Conservation (phyloP, 2,888 invertebrate species). For the Petrolisthes manimaculis region DNA sequence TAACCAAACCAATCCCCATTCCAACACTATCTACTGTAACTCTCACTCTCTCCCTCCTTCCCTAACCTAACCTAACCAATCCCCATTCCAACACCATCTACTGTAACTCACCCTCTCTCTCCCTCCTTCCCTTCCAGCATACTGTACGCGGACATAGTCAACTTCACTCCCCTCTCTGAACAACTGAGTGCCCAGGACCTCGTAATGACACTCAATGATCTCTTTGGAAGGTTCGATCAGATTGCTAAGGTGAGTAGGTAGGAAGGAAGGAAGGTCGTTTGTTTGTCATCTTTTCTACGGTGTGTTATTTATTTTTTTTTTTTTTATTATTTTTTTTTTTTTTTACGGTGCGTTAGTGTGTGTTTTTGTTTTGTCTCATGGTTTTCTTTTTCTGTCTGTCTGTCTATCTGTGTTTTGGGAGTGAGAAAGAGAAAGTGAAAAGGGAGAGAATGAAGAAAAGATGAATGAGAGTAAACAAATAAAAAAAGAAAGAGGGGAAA, state of each 20-base stretch:
- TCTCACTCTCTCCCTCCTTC: not conserved
- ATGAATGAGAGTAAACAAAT: not conserved
- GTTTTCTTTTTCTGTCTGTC: too few relatives aligned
- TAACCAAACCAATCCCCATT: too few relatives aligned
- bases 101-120: not conserved
- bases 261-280: not conserved
- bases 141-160: constrained; percentile 97
- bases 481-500: not conserved
- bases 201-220: constrained; percentile 94
- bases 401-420: too few relatives aligned
- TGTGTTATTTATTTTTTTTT: too few relatives aligned
- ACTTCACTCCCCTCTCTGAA: constrained; percentile 96
- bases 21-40: not conserved
- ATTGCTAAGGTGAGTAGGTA: constrained; percentile 19
- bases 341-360: too few relatives aligned
- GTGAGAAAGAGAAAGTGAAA: too few relatives aligned
- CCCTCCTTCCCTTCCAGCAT: constrained; percentile 72
- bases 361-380: too few relatives aligned
- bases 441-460: too few relatives aligned
- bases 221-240: constrained; percentile 96
- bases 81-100: too few relatives aligned
- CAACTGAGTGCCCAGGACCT: constrained; percentile 92
- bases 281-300: too few relatives aligned
- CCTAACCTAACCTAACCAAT: too few relatives aligned
- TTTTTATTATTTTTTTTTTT: too few relatives aligned